Evolutionary conservation across 2,888 invertebrate species (phyloP).

Genomic region (Parthenolecanium corni): DNA sequence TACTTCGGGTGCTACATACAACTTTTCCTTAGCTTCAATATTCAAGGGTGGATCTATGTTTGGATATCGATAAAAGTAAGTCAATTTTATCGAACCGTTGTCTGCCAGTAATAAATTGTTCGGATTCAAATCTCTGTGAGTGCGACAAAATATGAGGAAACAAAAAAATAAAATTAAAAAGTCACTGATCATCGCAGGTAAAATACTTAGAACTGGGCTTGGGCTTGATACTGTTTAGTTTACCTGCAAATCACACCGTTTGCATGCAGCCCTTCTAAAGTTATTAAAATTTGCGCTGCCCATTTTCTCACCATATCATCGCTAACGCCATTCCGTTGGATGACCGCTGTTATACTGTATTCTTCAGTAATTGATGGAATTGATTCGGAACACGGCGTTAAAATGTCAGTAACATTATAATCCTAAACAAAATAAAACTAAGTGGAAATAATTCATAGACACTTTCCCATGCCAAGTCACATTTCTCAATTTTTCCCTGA

Average conservation of each 20-base stretch:
- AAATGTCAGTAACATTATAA: background rate
- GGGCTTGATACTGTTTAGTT: too few species aligned
- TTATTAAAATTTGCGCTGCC: constrained; percentile 68
- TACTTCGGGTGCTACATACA: constrained; percentile 54
- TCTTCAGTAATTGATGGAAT: constrained; percentile 26
- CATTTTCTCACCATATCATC: constrained; percentile 53
- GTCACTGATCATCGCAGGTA: too few species aligned
- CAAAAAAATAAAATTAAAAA: too few species aligned
- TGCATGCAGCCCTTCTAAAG: constrained; percentile 64
- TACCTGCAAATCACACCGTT: constrained; percentile 49
- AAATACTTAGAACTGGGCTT: too few species aligned
- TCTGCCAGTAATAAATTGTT: constrained; percentile 69
- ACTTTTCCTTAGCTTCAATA: constrained; percentile 37
- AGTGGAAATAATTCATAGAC: too few species aligned
- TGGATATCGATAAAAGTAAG: constrained; percentile 55
- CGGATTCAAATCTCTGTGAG: constrained; percentile 61
- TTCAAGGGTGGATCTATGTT: constrained; percentile 40
- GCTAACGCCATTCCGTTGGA: constrained; percentile 39
- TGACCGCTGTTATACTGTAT: constrained; percentile 16
- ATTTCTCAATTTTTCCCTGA: too few species aligned
- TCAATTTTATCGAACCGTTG: constrained; percentile 60
- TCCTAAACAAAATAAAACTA: too few species aligned
- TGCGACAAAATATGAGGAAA: too few species aligned
- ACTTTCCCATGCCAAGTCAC: too few species aligned
- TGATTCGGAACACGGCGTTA: constrained; percentile 11